phyloP scores from a whole-genome alignment of 2,888 invertebrate species.

The Nycteola revayana region DNA sequence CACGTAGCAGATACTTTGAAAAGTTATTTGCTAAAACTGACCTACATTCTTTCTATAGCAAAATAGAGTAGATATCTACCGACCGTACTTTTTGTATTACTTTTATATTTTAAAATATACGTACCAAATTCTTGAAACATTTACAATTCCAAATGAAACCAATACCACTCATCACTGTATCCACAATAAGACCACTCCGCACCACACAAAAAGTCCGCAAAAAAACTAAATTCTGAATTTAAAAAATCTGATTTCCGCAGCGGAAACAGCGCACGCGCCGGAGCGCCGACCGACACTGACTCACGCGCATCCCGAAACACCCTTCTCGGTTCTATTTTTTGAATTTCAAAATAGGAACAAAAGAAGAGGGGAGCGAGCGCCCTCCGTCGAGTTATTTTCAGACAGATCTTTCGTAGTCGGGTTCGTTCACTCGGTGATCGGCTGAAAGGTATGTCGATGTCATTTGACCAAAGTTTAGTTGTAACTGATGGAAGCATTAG shows the following conservation, averaged over 20 bases:
- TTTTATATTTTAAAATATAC: too few species aligned
- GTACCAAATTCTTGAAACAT: conserved; percentile 1
- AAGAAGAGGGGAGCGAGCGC: conserved; percentile 78
- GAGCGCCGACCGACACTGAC: conserved; percentile 72
- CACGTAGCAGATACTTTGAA: too few species aligned
- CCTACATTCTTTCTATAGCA: too few species aligned
- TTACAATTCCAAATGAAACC: conserved; percentile 13
- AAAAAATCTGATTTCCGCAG: conserved; percentile 35
- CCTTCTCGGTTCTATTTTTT: conserved; percentile 70
- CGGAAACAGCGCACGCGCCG: conserved; percentile 63
- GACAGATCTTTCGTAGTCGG: conserved; percentile 25
- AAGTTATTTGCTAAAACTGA: too few species aligned
- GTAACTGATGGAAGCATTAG: conserved; percentile 35
- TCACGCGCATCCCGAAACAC: conserved; percentile 72
- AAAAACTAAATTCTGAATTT: conserved; percentile 37
- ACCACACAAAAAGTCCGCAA: conserved; percentile 31
- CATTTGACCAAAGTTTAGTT: conserved; percentile 37
- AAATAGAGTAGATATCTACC: too few species aligned
- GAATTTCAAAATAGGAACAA: conserved; percentile 79
- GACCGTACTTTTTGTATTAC: too few species aligned
- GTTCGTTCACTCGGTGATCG: conserved; percentile 73
- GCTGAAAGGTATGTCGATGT: conserved; percentile 36
- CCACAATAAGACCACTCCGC: conserved; percentile 36
- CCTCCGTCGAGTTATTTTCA: conserved; percentile 67
- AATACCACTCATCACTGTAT: conserved; percentile 29